A percentile compares a stretch with the other conserved stretches of the same genome.
phyloP scores from a whole-genome alignment of 2,113 vertebrate species.

The Xiphophorus hellerii region DNA sequence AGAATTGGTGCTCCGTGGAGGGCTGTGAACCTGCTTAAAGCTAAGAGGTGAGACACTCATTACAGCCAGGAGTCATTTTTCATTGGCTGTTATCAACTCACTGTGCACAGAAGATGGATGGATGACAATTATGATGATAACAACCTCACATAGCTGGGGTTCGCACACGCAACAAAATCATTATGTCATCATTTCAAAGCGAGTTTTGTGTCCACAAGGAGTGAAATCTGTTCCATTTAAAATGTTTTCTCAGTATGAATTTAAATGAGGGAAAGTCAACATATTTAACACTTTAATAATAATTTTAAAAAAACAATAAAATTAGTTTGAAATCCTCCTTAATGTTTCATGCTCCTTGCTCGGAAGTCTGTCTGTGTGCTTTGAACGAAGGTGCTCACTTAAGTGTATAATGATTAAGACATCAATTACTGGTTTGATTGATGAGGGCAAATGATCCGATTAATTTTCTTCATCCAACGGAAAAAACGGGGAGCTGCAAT shows the following conservation, averaged over 20 bases:
- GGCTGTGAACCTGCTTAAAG: constrained; percentile 55
- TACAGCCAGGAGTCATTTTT: constrained; percentile 72
- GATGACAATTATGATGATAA: constrained; percentile 76
- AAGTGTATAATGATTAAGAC: constrained; percentile 94
- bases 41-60: constrained; percentile 71
- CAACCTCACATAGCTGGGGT: constrained; percentile 58
- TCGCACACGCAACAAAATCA: constrained; percentile 40
- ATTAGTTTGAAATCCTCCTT: constrained; percentile 39
- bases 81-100: constrained; percentile 73
- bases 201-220: background rate
- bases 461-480: constrained; percentile 89
- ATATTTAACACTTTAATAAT: constrained; percentile 5
- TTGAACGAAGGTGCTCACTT: constrained; percentile 84
- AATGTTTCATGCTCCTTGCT: constrained; percentile 47
- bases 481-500: constrained; percentile 82
- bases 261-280: constrained; percentile 6
- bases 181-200: constrained; percentile 20
- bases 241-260: background rate
- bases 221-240: accelerated
- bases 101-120: constrained; percentile 76
- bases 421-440: constrained; percentile 95
- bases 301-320: background rate
- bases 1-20: constrained; percentile 53
- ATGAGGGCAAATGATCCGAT: constrained; percentile 92
- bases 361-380: background rate